These are phyloP conservation scores for Scolopax mira DNA, from an alignment of 2,113 vertebrate species.

Conservation along the genomic window DNA sequence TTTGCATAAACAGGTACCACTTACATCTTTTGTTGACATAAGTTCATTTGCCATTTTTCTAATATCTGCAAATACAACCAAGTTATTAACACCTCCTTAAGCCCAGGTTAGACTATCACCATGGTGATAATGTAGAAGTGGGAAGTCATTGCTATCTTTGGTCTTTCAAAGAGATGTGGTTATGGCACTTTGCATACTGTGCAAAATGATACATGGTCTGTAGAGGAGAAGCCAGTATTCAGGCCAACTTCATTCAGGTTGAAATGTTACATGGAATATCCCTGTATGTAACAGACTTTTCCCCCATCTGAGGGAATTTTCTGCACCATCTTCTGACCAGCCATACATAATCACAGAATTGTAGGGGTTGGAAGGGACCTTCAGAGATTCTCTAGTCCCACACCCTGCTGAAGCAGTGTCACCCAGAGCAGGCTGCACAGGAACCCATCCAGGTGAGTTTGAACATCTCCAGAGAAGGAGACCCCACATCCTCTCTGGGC, in stretches of 20 bases:
- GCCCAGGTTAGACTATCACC: neutral
- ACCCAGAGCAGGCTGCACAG: too few species aligned
- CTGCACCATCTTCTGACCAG: neutral
- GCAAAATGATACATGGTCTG: neutral
- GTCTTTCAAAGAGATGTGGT: neutral
- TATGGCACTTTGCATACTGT: neutral
- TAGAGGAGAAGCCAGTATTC: neutral
- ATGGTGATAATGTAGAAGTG: neutral
- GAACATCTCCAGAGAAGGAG: too few species aligned
- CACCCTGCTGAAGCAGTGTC: too few species aligned
- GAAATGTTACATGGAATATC: neutral
- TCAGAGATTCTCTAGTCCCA: too few species aligned
- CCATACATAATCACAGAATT: neutral
- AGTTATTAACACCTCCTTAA: neutral
- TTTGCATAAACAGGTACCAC: neutral
- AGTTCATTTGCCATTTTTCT: neutral
- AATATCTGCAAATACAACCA: neutral
- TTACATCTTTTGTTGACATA: neutral
- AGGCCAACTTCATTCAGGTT: neutral
- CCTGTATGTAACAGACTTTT: neutral
- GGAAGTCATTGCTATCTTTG: neutral
- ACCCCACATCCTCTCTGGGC: too few species aligned
- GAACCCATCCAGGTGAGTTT: too few species aligned
- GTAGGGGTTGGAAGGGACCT: too few species aligned
- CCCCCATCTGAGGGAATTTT: neutral